Evolutionary conservation across 2,888 invertebrate species (phyloP).

Genomic region (Empis stercorea): DNA sequence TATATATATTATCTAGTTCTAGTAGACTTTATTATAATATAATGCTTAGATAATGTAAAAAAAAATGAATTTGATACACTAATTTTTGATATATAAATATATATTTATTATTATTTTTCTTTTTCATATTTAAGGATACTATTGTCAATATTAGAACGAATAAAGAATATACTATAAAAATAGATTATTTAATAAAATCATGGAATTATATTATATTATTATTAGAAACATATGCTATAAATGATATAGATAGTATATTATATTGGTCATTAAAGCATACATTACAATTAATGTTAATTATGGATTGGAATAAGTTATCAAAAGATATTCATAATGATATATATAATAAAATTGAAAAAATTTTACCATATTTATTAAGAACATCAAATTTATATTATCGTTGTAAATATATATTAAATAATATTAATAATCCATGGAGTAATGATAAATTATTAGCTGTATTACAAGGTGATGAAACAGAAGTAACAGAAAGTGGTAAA

Average conservation of each 20-base stretch:
- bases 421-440: slow-evolving; percentile 8
- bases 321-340: neutral
- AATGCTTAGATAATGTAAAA: too few species aligned
- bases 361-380: slow-evolving; percentile 1
- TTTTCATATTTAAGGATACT: too few species aligned
- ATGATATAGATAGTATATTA: neutral
- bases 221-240: neutral
- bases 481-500: slow-evolving; percentile 1
- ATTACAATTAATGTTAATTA: slow-evolving; percentile 3
- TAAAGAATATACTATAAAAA: neutral
- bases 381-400: neutral
- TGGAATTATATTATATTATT: neutral
- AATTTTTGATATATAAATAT: too few species aligned
- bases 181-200: neutral
- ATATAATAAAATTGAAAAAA: slow-evolving; percentile 3
- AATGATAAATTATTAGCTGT: slow-evolving; percentile 3
- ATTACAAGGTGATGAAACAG: slow-evolving; percentile 3
- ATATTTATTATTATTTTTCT: too few species aligned
- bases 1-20: too few species aligned
- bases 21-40: too few species aligned
- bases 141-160: too few species aligned
- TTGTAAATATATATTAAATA: slow-evolving; percentile 8
- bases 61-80: too few species aligned
- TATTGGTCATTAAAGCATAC: slow-evolving; percentile 4
- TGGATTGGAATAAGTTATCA: slow-evolving; percentile 5